Conservation (phyloP, 2,888 invertebrate species). For the Apoderus coryli region DNA sequence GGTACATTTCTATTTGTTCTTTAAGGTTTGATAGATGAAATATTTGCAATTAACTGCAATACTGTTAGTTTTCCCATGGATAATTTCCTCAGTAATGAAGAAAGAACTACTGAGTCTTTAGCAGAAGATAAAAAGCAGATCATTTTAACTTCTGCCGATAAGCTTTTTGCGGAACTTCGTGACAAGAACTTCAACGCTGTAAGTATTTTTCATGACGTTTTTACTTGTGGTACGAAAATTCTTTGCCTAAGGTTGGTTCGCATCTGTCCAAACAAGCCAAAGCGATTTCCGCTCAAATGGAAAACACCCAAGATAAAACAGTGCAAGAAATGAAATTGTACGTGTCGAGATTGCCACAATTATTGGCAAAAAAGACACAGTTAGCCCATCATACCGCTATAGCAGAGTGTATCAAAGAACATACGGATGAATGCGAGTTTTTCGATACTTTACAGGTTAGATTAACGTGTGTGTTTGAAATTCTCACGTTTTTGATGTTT, state of each 20-base stretch:
- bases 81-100: constrained; percentile 59
- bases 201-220: constrained; percentile 14
- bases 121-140: constrained; percentile 56
- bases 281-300: constrained; percentile 68
- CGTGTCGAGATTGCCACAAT: constrained; percentile 75
- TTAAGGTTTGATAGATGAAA: constrained; percentile 76
- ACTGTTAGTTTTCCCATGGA: constrained; percentile 75
- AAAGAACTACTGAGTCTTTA: constrained; percentile 41
- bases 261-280: constrained; percentile 77
- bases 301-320: constrained; percentile 76
- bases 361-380: constrained; percentile 75
- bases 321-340: constrained; percentile 93
- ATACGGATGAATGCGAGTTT: constrained; percentile 36
- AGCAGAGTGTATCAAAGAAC: constrained; percentile 85
- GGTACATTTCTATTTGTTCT: too few relatives aligned
- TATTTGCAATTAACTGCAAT: constrained; percentile 72
- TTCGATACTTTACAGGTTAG: constrained; percentile 29
- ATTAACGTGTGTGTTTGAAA: too few relatives aligned
- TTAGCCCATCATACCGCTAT: constrained; percentile 82
- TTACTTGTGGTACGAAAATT: too few relatives aligned
- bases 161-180: constrained; percentile 74
- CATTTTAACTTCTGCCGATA: constrained; percentile 78
- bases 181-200: constrained; percentile 86
- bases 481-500: too few relatives aligned
- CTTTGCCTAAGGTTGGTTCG: constrained; percentile 69